phyloP scores from a whole-genome alignment of 2,888 invertebrate species.

The Philopedon plagiatum region DNA sequence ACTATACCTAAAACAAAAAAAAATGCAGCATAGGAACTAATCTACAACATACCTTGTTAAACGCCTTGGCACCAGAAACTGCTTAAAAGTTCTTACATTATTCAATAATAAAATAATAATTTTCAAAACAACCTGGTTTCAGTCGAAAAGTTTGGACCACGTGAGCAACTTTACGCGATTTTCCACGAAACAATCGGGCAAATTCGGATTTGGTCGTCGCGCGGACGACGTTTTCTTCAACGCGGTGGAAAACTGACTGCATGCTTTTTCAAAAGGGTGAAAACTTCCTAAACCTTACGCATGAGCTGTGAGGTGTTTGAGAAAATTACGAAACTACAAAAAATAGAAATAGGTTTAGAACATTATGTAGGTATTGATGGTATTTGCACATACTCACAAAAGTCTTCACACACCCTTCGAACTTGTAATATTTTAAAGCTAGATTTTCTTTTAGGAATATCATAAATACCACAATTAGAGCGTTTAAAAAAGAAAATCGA shows the following conservation, averaged over 20 bases:
- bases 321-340: slow-evolving; percentile 6
- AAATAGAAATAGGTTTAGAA: not conserved
- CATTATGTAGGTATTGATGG: no score
- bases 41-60: not conserved
- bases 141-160: slow-evolving; percentile 1
- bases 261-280: slow-evolving; percentile 34
- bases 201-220: not conserved
- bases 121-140: not conserved
- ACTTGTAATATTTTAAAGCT: no score
- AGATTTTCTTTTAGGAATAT: no score
- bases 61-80: not conserved
- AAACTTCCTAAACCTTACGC: slow-evolving; percentile 35
- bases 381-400: no score
- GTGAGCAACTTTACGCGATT: slow-evolving; percentile 8
- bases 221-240: not conserved
- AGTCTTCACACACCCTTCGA: no score
- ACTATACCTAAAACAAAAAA: no score
- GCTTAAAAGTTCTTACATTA: not conserved
- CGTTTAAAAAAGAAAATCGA: no score
- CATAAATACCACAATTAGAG: no score
- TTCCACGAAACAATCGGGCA: not conserved
- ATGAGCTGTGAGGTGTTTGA: slow-evolving; percentile 27
- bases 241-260: slow-evolving; percentile 28
- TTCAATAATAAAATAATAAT: not conserved
- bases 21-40: no score